phyloP scores from a whole-genome alignment of 2,797 vertebrate species.

The Helarctos malayanus region DNA sequence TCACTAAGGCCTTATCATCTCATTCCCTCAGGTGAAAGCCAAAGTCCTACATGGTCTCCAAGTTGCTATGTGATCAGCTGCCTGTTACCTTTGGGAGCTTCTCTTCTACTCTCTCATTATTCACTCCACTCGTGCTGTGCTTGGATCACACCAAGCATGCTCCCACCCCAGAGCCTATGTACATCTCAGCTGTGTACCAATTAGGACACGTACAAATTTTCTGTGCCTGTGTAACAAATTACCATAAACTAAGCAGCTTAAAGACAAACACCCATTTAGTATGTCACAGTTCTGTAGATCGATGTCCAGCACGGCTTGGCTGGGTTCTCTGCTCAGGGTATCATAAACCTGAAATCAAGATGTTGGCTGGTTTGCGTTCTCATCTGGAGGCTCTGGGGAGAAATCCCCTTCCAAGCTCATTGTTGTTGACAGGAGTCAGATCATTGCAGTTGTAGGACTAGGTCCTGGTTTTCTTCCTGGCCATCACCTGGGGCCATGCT shows the following conservation, averaged over 20 bases:
- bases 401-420: neutral
- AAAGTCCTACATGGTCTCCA: neutral
- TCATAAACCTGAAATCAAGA: neutral
- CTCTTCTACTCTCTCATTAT: neutral
- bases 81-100: neutral
- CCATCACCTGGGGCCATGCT: neutral
- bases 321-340: neutral
- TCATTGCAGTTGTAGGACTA: slow-evolving; percentile 23
- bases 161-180: neutral
- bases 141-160: neutral
- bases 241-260: slow-evolving; percentile 11
- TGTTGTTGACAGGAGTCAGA: neutral
- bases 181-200: neutral
- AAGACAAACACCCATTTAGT: neutral
- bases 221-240: neutral
- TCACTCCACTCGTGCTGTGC: neutral
- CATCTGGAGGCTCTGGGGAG: neutral
- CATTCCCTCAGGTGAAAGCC: neutral
- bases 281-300: neutral
- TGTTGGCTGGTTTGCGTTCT: neutral
- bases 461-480: neutral
- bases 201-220: neutral
- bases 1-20: neutral
- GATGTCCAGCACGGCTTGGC: neutral
- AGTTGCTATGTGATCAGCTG: neutral